A percentile compares a stretch with the other conserved stretches of the same genome.
Conservation (phyloP, 1,140 invertebrate genomes). For the Ceratosolen solmsi region DNA sequence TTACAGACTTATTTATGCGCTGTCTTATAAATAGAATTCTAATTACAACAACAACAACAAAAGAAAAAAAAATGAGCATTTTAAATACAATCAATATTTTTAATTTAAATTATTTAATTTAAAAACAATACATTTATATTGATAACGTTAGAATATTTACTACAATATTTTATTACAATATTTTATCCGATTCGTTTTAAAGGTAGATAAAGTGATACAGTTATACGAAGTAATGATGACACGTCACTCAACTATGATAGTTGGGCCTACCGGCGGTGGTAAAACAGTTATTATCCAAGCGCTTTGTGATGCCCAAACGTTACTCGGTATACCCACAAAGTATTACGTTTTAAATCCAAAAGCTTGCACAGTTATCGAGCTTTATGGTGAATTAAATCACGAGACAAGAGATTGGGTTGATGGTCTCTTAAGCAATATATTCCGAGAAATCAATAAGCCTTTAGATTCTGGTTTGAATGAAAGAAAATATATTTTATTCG, state of each 20-base stretch:
- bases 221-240: conserved; percentile 96
- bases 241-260: conserved; percentile 91
- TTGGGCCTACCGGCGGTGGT: conserved; percentile 92
- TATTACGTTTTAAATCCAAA: conserved; percentile 87
- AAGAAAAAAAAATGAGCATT: no score
- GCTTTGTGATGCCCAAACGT: conserved; percentile 83
- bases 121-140: no score
- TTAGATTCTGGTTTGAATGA: conserved; percentile 79
- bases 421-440: conserved; percentile 91
- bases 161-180: no score
- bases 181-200: neutral
- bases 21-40: no score
- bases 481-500: conserved; percentile 87
- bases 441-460: conserved; percentile 90
- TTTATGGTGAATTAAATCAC: conserved; percentile 92
- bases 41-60: no score
- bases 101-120: no score
- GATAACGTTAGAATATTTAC: no score
- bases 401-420: conserved; percentile 92
- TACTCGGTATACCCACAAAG: conserved; percentile 84
- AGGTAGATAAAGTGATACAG: conserved; percentile 92
- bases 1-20: no score
- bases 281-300: conserved; percentile 90
- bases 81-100: no score
- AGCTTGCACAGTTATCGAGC: conserved; percentile 89